Percentiles rank a stretch among this genome's conserved stretches.
Evolutionary conservation across 2,797 vertebrate species (phyloP).

Genomic region (Poeciliopsis gracilis): DNA sequence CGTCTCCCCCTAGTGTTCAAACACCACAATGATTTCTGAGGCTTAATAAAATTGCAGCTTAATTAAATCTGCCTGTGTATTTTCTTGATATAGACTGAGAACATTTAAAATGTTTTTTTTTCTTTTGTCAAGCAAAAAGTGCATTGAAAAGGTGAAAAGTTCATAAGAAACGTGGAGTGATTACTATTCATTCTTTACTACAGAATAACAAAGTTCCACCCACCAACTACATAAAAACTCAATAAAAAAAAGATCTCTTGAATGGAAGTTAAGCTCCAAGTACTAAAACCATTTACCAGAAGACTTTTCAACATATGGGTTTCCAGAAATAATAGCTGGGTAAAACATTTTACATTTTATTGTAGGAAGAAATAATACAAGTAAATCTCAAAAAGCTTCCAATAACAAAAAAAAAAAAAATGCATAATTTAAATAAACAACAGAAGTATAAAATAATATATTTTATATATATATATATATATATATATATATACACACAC

Average conservation of each 20-base stretch:
- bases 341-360: neutral
- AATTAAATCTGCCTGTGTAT: neutral
- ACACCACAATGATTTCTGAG: neutral
- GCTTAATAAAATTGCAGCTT: neutral
- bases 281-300: neutral
- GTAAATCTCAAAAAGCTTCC: neutral
- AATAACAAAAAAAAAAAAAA: neutral
- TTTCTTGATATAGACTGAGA: neutral
- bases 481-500: too few species aligned
- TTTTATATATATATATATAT: too few species aligned
- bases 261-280: neutral
- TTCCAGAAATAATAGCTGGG: neutral
- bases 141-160: neutral
- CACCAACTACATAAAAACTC: neutral
- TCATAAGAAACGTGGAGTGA: neutral
- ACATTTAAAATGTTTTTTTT: neutral
- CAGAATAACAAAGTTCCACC: neutral
- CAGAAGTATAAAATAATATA: neutral
- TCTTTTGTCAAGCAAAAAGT: too few species aligned
- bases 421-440: neutral
- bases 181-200: neutral
- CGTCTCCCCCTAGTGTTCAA: slow-evolving; percentile 1
- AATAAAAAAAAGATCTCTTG: neutral
- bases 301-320: neutral
- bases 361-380: neutral